A percentile compares a stretch with the other conserved stretches of the same genome.
Evolutionary conservation across 2,113 vertebrate genomes (phyloP).

Genomic region (Tonatia bakeri): DNA sequence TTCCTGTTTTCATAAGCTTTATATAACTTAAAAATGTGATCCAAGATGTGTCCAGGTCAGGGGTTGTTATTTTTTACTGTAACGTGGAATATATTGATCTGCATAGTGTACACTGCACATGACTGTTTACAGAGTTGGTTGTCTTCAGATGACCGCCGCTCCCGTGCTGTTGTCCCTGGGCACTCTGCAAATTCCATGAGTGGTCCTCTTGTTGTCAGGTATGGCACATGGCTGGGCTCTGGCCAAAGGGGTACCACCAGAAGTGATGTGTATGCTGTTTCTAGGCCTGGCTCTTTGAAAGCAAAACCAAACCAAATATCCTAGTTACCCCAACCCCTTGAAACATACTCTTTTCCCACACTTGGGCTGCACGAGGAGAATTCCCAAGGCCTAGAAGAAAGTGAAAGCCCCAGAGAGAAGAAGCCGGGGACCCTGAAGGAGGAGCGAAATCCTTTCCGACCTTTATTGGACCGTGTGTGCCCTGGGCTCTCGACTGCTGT

Average conservation of each 20-base stretch:
- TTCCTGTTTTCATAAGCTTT: constrained; percentile 56
- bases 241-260: not conserved
- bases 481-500: not conserved
- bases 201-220: not conserved
- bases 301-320: not conserved
- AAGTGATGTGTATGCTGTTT: not conserved
- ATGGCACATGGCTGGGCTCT: not conserved
- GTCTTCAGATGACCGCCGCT: not conserved
- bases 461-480: rapidly evolving
- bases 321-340: not conserved
- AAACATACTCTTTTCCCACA: not conserved
- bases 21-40: not conserved
- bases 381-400: not conserved
- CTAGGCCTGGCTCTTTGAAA: not conserved
- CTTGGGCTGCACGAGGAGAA: not conserved
- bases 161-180: not conserved
- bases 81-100: not conserved
- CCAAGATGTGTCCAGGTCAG: not conserved
- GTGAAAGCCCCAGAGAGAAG: not conserved
- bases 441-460: not conserved
- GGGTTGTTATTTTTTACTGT: not conserved
- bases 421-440: not conserved
- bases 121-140: not conserved
- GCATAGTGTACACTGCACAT: not conserved
- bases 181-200: too few species aligned